phyloP scores from a whole-genome alignment of 2,888 invertebrate genomes.

The Athalia cordata region DNA sequence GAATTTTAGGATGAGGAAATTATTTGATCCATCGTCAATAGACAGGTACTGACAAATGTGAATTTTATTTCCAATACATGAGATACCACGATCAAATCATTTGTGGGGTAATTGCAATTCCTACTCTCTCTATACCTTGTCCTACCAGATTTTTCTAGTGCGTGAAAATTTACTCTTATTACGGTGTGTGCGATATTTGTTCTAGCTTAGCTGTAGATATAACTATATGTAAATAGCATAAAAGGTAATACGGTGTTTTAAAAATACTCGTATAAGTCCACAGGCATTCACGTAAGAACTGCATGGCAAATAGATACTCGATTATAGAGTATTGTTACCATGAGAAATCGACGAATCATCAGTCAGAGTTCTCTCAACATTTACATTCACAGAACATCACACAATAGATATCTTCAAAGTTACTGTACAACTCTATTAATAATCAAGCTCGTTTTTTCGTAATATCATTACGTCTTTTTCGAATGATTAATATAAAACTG shows the following conservation, averaged over 20 bases:
- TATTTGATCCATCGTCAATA: not conserved
- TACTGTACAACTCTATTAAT: not conserved
- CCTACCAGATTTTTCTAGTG: not conserved
- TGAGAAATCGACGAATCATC: not conserved
- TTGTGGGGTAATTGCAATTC: not conserved
- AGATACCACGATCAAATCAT: conserved; percentile 13
- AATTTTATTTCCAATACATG: conserved; percentile 39
- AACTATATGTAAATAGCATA: not conserved
- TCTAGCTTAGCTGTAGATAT: no score
- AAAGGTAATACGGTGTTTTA: not conserved
- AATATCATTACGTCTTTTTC: not conserved
- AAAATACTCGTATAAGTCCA: no score
- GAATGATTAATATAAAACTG: not conserved
- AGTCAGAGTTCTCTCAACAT: not conserved
- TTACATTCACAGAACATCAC: not conserved
- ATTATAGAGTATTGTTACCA: not conserved
- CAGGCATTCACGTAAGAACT: no score
- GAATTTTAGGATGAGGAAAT: conserved; percentile 17
- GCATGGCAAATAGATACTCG: not conserved
- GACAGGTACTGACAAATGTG: conserved; percentile 2
- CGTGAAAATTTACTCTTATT: no score
- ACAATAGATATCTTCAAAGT: no score
- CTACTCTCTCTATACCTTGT: not conserved
- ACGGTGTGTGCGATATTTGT: no score
- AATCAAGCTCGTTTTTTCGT: not conserved